phyloP scores from a whole-genome alignment of 2,888 invertebrate genomes.

The Apodemia duryi region DNA sequence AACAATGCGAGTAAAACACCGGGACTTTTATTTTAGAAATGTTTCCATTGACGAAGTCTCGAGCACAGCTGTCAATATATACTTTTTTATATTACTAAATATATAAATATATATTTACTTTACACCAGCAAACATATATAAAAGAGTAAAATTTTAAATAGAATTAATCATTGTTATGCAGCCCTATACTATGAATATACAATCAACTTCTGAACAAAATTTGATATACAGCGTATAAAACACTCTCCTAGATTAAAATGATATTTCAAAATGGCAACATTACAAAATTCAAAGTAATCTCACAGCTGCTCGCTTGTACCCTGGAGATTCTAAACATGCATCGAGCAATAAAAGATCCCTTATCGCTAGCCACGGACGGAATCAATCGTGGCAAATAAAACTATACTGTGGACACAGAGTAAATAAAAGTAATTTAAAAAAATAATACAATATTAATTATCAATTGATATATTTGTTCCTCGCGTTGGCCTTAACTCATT shows the following conservation, averaged over 20 bases:
- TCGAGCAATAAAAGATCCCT: constrained; percentile 50
- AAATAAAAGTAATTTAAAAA: constrained; percentile 5
- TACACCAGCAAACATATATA: too few relatives aligned
- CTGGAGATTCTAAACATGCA: constrained; percentile 37
- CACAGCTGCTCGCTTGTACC: constrained; percentile 18
- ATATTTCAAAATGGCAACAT: neutral
- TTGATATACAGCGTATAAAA: neutral
- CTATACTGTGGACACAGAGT: neutral
- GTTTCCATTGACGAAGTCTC: too few relatives aligned
- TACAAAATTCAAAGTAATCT: constrained; percentile 4
- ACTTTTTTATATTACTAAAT: too few relatives aligned
- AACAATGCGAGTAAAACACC: too few relatives aligned
- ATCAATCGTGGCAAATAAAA: constrained; percentile 16
- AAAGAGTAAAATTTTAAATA: neutral
- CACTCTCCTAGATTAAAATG: neutral
- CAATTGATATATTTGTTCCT: too few relatives aligned
- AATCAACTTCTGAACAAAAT: neutral
- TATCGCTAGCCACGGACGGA: constrained; percentile 36
- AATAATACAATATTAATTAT: too few relatives aligned
- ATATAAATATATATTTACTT: too few relatives aligned
- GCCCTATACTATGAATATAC: neutral
- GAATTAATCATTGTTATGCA: neutral
- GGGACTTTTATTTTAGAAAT: too few relatives aligned
- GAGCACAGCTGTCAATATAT: too few relatives aligned
- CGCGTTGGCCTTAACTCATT: neutral